phyloP scores from a whole-genome alignment of 2,113 vertebrate species.

The Smithornis capensis region DNA sequence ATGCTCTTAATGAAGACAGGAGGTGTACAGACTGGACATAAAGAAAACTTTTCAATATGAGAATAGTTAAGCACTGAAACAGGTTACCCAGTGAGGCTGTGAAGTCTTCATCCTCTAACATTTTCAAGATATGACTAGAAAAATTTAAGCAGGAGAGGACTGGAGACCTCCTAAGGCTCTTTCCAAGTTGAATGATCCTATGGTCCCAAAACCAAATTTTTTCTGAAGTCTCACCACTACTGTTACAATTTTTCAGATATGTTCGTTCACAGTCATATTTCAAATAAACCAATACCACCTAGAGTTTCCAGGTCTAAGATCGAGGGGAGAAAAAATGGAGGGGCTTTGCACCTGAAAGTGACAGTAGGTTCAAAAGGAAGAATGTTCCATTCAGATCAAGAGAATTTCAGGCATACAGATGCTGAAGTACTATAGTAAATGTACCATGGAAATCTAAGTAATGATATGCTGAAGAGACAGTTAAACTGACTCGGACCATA shows the following conservation, averaged over 20 bases:
- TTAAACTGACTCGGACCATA: not conserved
- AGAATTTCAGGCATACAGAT: not conserved
- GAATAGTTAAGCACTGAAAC: not conserved
- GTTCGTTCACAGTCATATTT: not conserved
- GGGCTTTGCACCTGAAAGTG: not conserved
- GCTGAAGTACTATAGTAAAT: not conserved
- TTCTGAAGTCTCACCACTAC: not conserved
- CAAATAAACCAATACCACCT: not conserved
- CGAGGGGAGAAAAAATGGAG: rapidly evolving
- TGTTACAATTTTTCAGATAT: not conserved
- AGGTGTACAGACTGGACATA: not conserved
- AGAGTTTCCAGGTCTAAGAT: not conserved
- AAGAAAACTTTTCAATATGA: not conserved
- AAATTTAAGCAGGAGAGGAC: not conserved
- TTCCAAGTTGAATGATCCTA: not conserved
- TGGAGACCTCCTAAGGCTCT: not conserved
- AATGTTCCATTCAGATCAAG: not conserved
- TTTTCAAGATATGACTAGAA: not conserved
- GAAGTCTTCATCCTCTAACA: not conserved
- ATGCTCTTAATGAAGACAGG: not conserved
- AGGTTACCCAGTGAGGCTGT: not conserved
- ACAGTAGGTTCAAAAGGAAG: not conserved
- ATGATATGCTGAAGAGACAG: not conserved
- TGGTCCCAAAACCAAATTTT: not conserved
- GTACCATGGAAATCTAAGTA: not conserved